Conservation (phyloP, 2,113 vertebrate genomes). For the Thryonomys swinderianus region DNA sequence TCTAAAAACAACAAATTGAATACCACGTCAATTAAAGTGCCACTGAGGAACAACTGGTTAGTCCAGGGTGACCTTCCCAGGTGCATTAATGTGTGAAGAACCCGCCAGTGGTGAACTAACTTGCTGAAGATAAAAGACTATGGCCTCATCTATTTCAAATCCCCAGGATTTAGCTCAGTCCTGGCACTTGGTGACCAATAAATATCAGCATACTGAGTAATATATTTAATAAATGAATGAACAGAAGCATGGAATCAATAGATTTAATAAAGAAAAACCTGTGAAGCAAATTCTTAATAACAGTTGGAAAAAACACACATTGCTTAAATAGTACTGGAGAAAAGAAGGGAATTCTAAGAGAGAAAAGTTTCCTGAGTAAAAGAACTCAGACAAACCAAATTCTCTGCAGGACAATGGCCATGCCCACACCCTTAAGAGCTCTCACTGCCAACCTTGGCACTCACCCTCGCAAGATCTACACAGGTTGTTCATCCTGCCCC, state of each 20-base stretch:
- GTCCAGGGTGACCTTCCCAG: not conserved
- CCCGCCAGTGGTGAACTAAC: not conserved
- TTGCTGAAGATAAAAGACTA: not conserved
- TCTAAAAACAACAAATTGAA: constrained; percentile 33
- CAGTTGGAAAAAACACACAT: not conserved
- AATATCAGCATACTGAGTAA: not conserved
- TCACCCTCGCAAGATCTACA: not conserved
- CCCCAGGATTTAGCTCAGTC: not conserved
- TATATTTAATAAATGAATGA: not conserved
- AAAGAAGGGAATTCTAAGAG: constrained; percentile 7
- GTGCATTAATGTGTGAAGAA: not conserved
- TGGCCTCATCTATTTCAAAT: not conserved
- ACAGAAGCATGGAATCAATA: not conserved
- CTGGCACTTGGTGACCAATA: not conserved
- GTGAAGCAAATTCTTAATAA: not conserved
- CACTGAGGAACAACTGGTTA: not conserved
- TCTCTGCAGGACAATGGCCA: not conserved
- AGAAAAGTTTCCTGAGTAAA: not conserved
- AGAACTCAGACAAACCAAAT: not conserved
- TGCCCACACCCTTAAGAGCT: not conserved
- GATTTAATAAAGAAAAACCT: not conserved
- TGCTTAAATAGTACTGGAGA: not conserved
- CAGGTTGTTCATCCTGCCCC: not conserved
- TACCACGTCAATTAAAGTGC: not conserved
- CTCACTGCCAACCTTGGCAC: not conserved